phyloP scores from a whole-genome alignment of 2,888 invertebrate genomes.

The Nineta flava region DNA sequence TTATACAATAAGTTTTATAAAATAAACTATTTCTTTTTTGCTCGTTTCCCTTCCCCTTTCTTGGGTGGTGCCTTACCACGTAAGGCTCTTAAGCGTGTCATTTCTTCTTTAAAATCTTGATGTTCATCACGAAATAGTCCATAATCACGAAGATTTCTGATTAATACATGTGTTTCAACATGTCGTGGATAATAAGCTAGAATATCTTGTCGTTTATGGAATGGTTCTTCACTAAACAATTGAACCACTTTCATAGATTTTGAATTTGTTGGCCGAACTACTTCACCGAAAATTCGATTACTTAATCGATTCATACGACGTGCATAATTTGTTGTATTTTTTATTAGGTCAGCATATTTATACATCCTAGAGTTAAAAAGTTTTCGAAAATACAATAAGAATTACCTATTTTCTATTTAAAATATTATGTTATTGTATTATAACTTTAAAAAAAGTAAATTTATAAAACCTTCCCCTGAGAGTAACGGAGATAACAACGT shows the following conservation, averaged over 20 bases:
- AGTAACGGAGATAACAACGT: too few relatives aligned
- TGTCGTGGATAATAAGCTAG: conserved; percentile 79
- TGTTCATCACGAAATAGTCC: conserved; percentile 80
- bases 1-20: too few relatives aligned
- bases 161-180: conserved; percentile 54
- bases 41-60: conserved; percentile 16
- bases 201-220: conserved; percentile 54
- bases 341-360: conserved; percentile 52
- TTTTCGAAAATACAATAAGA: conserved; percentile 20
- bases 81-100: conserved; percentile 55
- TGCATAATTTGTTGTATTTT: conserved; percentile 62
- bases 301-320: conserved; percentile 72
- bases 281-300: conserved; percentile 79
- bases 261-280: conserved; percentile 53
- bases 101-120: conserved; percentile 77
- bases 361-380: conserved; percentile 30
- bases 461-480: too few relatives aligned
- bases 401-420: background rate
- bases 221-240: conserved; percentile 58
- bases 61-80: conserved; percentile 56
- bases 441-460: too few relatives aligned
- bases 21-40: conserved; percentile 1
- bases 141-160: conserved; percentile 55
- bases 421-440: background rate
- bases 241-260: conserved; percentile 70